Conservation (phyloP, 2,888 invertebrate species). For the Panopea generosa region DNA sequence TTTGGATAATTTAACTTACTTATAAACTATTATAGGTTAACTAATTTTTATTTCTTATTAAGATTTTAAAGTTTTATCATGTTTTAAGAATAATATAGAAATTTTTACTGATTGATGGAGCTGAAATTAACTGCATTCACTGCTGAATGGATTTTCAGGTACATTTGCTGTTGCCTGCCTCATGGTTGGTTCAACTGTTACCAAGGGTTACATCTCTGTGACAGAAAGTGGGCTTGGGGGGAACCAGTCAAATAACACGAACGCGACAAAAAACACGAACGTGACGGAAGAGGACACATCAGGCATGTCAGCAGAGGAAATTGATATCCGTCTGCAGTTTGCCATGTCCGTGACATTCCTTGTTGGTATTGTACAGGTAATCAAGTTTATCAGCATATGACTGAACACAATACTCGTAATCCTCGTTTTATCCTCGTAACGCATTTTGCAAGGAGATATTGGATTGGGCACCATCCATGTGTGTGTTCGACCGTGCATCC, state of each 20-base stretch:
- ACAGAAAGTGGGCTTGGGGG: not conserved
- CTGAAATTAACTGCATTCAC: no score
- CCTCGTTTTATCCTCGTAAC: not conserved
- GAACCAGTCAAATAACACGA: not conserved
- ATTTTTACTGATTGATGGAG: no score
- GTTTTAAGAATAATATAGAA: no score
- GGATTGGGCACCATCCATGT: no score
- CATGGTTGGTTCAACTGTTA: slow-evolving; percentile 94
- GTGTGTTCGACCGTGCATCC: no score
- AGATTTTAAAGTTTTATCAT: no score
- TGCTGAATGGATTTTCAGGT: no score
- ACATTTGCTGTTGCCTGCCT: slow-evolving; percentile 93
- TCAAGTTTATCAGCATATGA: slow-evolving; percentile 2
- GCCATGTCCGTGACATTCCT: slow-evolving; percentile 91
- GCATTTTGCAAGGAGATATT: no score
- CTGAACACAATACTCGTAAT: no score
- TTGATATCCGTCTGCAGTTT: slow-evolving; percentile 85
- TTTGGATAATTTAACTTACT: no score
- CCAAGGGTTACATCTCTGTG: slow-evolving; percentile 68
- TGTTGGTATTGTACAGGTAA: slow-evolving; percentile 86
- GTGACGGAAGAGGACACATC: not conserved
- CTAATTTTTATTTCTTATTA: no score
- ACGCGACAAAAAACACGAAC: not conserved
- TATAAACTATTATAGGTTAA: no score
- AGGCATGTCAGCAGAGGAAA: slow-evolving; percentile 43